Conservation (phyloP, 2,113 vertebrate genomes). For the Prunella himalayana region DNA sequence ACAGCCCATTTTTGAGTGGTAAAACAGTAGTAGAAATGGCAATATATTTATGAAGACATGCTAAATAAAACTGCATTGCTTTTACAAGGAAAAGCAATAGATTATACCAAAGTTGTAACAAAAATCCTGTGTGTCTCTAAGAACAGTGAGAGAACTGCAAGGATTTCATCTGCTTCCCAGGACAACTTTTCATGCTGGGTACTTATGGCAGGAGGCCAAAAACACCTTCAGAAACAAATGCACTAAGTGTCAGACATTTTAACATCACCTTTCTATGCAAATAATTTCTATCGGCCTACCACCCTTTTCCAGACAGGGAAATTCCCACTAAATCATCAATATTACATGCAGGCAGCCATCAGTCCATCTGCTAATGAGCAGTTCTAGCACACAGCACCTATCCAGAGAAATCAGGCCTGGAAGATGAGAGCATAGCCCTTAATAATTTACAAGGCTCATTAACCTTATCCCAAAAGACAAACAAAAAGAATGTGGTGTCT, state of each 20-base stretch:
- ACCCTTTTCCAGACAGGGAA: background rate
- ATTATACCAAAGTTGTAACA: background rate
- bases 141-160: background rate
- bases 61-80: background rate
- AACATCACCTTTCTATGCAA: background rate
- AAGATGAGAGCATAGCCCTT: background rate
- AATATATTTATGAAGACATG: background rate
- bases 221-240: background rate
- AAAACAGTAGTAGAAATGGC: background rate
- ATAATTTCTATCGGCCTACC: background rate
- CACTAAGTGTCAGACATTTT: background rate
- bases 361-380: background rate
- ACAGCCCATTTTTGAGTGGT: background rate
- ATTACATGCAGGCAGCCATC: slow-evolving; percentile 23
- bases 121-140: background rate
- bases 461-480: slow-evolving; percentile 10
- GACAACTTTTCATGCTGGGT: background rate
- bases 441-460: slow-evolving; percentile 37
- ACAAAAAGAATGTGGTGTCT: background rate
- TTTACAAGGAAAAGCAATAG: background rate
- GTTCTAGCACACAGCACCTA: background rate
- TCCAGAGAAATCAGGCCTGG: background rate
- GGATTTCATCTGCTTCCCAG: background rate
- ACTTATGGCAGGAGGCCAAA: background rate
- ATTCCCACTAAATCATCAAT: slow-evolving; percentile 6